Percentiles rank a stretch among this genome's conserved stretches.
Evolutionary conservation across 2,797 vertebrate species (phyloP).

Genomic region (Enteromius paludinosus): DNA sequence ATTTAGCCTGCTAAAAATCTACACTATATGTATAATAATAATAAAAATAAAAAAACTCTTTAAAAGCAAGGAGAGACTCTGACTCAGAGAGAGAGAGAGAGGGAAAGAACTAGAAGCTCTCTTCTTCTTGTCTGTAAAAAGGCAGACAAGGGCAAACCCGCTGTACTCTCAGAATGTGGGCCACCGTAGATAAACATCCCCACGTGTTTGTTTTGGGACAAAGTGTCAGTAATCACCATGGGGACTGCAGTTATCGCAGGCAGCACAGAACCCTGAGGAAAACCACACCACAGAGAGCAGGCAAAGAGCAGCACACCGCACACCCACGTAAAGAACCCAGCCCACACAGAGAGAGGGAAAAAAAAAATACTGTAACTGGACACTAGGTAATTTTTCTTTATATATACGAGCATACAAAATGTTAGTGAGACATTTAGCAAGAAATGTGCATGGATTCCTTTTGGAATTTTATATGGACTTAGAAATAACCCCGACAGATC

Average conservation of each 20-base stretch:
- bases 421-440: not conserved
- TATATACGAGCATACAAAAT: not conserved
- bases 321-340: conserved; percentile 57
- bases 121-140: conserved; percentile 62
- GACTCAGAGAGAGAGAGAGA: not conserved
- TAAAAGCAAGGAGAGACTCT: not conserved
- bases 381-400: conserved; percentile 41
- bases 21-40: not conserved
- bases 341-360: conserved; percentile 64
- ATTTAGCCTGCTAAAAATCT: not conserved
- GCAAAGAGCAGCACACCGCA: conserved; percentile 63
- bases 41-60: not conserved
- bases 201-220: conserved; percentile 87
- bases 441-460: not conserved
- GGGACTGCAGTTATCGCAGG: conserved; percentile 88
- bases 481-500: not conserved
- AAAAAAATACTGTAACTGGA: conserved; percentile 43
- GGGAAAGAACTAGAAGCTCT: conserved; percentile 26
- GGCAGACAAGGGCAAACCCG: conserved; percentile 82
- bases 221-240: conserved; percentile 82
- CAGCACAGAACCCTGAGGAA: conserved; percentile 86
- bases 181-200: conserved; percentile 87
- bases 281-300: conserved; percentile 75
- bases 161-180: conserved; percentile 77
- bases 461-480: not conserved